Evolutionary conservation across 2,113 vertebrate genomes (phyloP), one percentile per base, ranked within the genome.

Genomic region (Hassar affinis): DNA sequence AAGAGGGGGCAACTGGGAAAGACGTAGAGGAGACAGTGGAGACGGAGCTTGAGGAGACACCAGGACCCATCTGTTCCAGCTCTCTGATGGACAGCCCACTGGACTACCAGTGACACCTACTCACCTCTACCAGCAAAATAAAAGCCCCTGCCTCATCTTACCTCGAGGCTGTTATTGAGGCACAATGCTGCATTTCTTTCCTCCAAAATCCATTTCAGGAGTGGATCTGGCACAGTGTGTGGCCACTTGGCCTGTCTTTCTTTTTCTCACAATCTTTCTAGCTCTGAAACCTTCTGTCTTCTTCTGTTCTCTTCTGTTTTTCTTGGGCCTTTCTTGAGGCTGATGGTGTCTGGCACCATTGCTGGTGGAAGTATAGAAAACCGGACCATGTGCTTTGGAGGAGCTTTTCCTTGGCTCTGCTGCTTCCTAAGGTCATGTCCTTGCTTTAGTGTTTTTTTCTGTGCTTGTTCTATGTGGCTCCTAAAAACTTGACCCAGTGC

Each of bases 21-120:
- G 93, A 92, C 12, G 90, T 88, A 30, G 85, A 93, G 88, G 93
- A 94, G 89, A 96, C 93, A 84, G 93, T 92, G 0, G 94, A 95
- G 64, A 95, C 95, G 0, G 94, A 96, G 90, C 92, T 96, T 88
- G 94, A 96, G 88, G 93, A 95, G 12, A 92, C 93, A 78, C 93
- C 93, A 68, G 91, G 91, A 59, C 86, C 92, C 78, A 94, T 91
- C 85, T 89, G 92, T 88, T 94, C 95, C 0, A 94, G 94, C 84
- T 93, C 93, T 0, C 91, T 97, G 80, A 90, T 96, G 88, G 96
- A 97, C 90, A 94, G 90, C 85, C 92, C 95, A 75, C 88, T 91
- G 84, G 92, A 90, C 84, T 96, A 95, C 91, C 95, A 96, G 90
- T 98, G 94, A 96, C 72, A 68, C 42, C 18, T 49, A 75, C 71